Evolutionary conservation across 1,140 invertebrate genomes (phyloP), one percentile per base, ranked within the genome.

Genomic region (Orchestia grillus): DNA sequence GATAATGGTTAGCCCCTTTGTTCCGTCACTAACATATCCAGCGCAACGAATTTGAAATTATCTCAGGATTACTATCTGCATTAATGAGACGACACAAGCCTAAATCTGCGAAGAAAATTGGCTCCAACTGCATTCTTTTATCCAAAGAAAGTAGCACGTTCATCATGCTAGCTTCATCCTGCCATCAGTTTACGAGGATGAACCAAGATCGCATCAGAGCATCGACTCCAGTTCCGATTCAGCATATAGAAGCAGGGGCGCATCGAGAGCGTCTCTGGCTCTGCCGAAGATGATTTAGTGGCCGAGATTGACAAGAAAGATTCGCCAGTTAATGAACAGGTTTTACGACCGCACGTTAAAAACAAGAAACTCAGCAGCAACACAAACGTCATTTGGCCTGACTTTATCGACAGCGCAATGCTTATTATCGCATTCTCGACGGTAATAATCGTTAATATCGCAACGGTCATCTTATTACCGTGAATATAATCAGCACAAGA

Each of bases 251-350:
- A 43, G 3, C 3, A 90, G 41, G 43, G 36, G 88, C 87, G 36
- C 8, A 87, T 87, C 87, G 41, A 36, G 41, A 8, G 41, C 62
- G 1, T 90, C 41, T 44, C 42, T 90, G 4, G 88, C 88, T 90
- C n/a, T 90, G 88, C 88, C 88, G 43, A 90, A 90, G 88, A 90
- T 90, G 88, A 90, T 90, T 90, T 90, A 90, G n/a, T 90, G 43
- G 88, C 41, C 16, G n/a, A 90, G 88, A 90, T 90, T 90, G 88
- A 90, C 88, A 90, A 42, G 43, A 90, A 90, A 90, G 41, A 90
- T 90, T 15, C 43, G 43, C 88, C 88, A 90, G 41, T 90, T 44
- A 90, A 90, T 90, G n/a, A 42, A 90, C 88, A 90, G 88, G 36
- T 77, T 77, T 77, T 77, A 36, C 62, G 28, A 23, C 28, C 36